These are phyloP conservation scores for Aurelia aurita complex sp. Pacific DNA, from an alignment of 30 jellyfish, hydroid and myxozoan species.

Conservation along the genomic window DNA sequence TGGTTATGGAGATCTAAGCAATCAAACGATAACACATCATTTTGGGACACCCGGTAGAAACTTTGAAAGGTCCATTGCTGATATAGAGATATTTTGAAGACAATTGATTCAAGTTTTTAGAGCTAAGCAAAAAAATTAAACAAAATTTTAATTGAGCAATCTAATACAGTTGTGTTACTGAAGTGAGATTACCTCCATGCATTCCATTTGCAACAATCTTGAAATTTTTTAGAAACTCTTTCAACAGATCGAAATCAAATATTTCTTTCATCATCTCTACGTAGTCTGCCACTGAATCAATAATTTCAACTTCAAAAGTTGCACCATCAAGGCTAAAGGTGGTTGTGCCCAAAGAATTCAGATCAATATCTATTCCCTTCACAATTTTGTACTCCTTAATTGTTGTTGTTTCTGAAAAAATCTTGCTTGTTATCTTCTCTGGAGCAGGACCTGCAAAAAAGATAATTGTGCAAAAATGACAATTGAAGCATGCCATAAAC, in stretches of 20 bases:
- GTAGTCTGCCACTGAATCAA: conserved; percentile 84
- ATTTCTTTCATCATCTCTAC: conserved; percentile 78
- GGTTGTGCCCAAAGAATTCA: conserved; percentile 28
- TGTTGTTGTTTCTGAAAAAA: conserved; percentile 43
- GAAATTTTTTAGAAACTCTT: conserved; percentile 40
- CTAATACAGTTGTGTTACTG: neutral
- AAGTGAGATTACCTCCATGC: conserved; percentile 80
- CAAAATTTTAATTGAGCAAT: too few relatives aligned
- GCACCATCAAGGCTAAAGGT: conserved; percentile 52
- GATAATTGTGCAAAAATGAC: neutral
- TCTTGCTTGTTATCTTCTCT: conserved; percentile 68
- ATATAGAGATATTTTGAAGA: too few relatives aligned
- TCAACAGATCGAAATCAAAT: conserved; percentile 71
- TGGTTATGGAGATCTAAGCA: too few relatives aligned
- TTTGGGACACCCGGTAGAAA: too few relatives aligned
- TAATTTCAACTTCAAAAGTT: conserved; percentile 65
- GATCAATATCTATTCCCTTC: conserved; percentile 44
- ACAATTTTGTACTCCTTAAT: conserved; percentile 60
- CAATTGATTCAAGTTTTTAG: too few relatives aligned
- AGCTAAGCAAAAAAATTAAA: too few relatives aligned
- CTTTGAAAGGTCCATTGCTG: too few relatives aligned
- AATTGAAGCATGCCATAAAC: neutral
- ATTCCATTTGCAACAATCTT: conserved; percentile 78
- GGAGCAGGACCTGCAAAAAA: conserved; percentile 90
- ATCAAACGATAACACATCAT: too few relatives aligned